Conservation (phyloP, 1,140 invertebrate species). For the Sinella curviseta region DNA sequence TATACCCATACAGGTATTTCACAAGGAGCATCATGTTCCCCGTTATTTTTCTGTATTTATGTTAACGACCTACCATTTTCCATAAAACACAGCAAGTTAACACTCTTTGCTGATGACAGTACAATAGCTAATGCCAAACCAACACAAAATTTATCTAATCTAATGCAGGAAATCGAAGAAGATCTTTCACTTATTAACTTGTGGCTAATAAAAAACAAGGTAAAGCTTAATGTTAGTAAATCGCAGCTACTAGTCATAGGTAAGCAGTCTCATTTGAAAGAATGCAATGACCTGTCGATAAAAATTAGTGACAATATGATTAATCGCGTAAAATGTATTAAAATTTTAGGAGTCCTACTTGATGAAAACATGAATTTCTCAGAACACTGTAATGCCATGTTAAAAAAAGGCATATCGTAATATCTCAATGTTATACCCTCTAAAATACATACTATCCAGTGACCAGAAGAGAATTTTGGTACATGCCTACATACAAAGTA, state of each 20-base stretch:
- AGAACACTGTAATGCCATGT: neutral
- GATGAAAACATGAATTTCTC: neutral
- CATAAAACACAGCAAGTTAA: neutral
- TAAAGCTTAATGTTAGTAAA: neutral
- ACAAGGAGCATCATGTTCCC: neutral
- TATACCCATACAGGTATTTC: slow-evolving; percentile 1
- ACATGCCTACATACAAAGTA: neutral
- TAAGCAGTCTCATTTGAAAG: too few species aligned
- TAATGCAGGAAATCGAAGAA: neutral
- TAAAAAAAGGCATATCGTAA: neutral
- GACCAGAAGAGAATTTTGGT: neutral
- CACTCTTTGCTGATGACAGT: neutral
- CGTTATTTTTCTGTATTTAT: neutral
- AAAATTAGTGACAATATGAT: neutral
- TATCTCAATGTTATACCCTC: neutral
- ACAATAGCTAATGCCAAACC: neutral
- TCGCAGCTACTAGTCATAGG: neutral
- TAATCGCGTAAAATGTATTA: neutral
- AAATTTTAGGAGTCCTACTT: neutral
- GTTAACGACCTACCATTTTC: neutral
- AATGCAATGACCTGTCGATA: neutral
- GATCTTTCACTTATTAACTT: neutral
- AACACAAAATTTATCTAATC: neutral
- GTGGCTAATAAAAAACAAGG: neutral
- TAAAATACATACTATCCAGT: neutral